phyloP scores from a whole-genome alignment of 2,888 invertebrate genomes.

The Athripsodes cinereus region DNA sequence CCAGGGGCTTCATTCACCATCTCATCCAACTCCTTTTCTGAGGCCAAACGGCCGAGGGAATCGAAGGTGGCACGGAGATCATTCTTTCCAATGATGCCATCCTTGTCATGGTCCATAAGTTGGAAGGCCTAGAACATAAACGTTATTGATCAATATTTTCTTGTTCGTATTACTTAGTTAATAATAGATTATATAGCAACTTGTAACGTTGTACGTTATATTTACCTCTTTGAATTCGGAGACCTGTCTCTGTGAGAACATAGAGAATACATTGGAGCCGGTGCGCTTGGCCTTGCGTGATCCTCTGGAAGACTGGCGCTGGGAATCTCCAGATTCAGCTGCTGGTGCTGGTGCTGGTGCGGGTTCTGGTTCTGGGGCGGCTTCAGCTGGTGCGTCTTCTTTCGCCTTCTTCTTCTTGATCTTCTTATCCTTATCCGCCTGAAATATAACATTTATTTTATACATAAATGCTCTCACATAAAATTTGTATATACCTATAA shows the following conservation, averaged over 20 bases:
- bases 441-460: too few relatives aligned
- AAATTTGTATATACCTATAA: too few relatives aligned
- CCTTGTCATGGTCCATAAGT: conserved; percentile 94
- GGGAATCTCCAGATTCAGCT: conserved; percentile 53
- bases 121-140: conserved; percentile 69
- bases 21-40: conserved; percentile 85
- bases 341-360: conserved; percentile 60
- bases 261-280: conserved; percentile 94
- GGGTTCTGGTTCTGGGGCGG: conserved; percentile 61
- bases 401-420: conserved; percentile 83
- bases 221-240: conserved; percentile 90
- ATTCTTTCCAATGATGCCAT: conserved; percentile 83
- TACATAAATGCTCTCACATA: too few relatives aligned
- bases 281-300: conserved; percentile 79
- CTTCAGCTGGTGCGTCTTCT: conserved; percentile 58
- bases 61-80: conserved; percentile 90
- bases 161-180: too few relatives aligned
- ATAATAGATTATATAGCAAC: too few relatives aligned
- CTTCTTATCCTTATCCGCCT: conserved; percentile 95
- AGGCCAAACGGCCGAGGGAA: conserved; percentile 82
- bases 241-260: conserved; percentile 94
- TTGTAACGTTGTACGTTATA: too few relatives aligned
- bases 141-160: background rate
- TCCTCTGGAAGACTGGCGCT: conserved; percentile 74
- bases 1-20: conserved; percentile 85